Evolutionary conservation across 2,888 invertebrate species (phyloP), one percentile per base, ranked within the genome.

Genomic region (Hydroisotoma schaefferi): DNA sequence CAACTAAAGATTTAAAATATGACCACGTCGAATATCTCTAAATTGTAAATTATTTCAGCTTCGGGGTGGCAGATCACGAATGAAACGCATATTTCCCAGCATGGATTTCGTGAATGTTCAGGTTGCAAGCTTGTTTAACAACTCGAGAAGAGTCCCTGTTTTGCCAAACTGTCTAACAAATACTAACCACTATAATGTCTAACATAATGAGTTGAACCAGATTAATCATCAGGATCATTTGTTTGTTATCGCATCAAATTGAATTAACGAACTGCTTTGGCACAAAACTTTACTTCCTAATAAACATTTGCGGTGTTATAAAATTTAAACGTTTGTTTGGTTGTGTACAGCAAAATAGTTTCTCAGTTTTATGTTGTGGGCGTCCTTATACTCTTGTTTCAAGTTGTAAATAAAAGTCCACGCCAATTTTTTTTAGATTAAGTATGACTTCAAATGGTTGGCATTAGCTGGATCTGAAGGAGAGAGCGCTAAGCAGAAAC

Each of bases 401-500:
- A 43, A 15, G 15, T 10, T 15, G 15, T 33, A 10, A 33, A 33
- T 33, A 10, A 10, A 15, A 8, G 8, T 8, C 8, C 33, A 10
- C 8, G 18, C 12, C 6, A 43, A 53, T 43, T 20, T 25, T n/a
- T 56, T 64, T 10, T 43, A 72, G 72, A 72, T 72, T n/a, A 72
- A 62, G 40, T 72, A 70, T 47, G 70, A 70, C 40, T 72, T 72
- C 54, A 69, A 68, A 54, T 72, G 72, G 72, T 61, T 72, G 27
- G 51, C 69, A 0, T 29, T 72, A 2, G 57, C 58, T 10, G 52
- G 18, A 22, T 8, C 15, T 3, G 59, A 58, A 22, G 57, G 43
- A 15, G 61, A 62, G 5, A 56, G 61, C 25, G 12, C 56, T 25
- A 57, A 57, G n/a, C 55, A 62, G 15, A 62, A 60, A 20, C 15